Conservation (phyloP, 2,888 invertebrate genomes). For the Epirrita christyi region DNA sequence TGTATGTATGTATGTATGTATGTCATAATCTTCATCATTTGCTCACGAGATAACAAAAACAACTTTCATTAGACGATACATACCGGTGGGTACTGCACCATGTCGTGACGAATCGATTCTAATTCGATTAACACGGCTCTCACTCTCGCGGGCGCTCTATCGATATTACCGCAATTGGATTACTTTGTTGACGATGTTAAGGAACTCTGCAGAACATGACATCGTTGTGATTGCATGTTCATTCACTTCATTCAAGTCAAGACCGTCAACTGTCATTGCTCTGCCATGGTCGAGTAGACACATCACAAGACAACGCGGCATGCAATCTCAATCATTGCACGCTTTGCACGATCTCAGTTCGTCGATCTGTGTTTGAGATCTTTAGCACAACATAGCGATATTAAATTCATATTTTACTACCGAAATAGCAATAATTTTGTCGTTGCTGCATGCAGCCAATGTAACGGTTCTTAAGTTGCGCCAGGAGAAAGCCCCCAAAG, state of each 20-base stretch:
- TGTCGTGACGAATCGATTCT: constrained; percentile 65
- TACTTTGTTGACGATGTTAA: constrained; percentile 39
- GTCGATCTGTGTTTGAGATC: no score
- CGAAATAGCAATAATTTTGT: not conserved
- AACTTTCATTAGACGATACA: constrained; percentile 35
- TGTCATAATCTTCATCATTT: constrained; percentile 12
- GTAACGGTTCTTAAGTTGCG: constrained; percentile 17
- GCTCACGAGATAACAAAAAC: constrained; percentile 32
- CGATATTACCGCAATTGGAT: constrained; percentile 45
- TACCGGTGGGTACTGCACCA: constrained; percentile 33
- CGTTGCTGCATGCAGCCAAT: not conserved
- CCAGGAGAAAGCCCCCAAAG: constrained; percentile 26
- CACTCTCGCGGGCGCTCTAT: constrained; percentile 40
- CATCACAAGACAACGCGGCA: not conserved
- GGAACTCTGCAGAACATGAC: constrained; percentile 44
- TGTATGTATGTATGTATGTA: no score
- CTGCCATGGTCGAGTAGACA: constrained; percentile 19
- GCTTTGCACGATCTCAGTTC: not conserved
- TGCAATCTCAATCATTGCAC: constrained; percentile 5
- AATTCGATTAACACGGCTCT: constrained; percentile 59
- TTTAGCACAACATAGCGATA: no score
- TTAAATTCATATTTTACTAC: no score
- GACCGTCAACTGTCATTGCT: constrained; percentile 1
- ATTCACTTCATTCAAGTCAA: constrained; percentile 16
- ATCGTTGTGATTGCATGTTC: constrained; percentile 40